phyloP scores from a whole-genome alignment of 2,113 vertebrate species.

The Himantopus leucocephalus region DNA sequence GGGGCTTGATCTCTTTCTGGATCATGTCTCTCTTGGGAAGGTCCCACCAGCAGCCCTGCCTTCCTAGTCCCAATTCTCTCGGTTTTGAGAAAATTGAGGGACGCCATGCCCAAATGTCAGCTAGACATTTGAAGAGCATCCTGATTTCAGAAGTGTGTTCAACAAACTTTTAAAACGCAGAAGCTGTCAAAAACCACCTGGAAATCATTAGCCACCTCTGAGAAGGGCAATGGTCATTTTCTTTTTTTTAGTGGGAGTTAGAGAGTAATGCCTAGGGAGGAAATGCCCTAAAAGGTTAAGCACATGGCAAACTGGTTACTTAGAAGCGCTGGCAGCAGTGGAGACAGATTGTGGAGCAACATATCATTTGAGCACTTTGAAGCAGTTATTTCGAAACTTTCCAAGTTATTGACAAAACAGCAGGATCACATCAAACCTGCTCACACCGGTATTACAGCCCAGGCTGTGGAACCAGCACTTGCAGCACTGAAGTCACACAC shows the following conservation, averaged over 20 bases:
- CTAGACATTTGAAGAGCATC: not conserved
- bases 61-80: not conserved
- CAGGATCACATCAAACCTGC: not conserved
- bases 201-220: not conserved
- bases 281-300: not conserved
- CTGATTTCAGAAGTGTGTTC: not conserved
- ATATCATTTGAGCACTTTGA: not conserved
- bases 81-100: not conserved
- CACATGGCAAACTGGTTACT: not conserved
- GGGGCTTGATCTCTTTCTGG: not conserved
- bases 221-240: not conserved
- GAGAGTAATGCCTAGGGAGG: not conserved
- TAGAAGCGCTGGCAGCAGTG: not conserved
- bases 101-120: not conserved
- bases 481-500: rapidly evolving
- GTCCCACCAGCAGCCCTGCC: not conserved
- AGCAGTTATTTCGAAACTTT: conserved; percentile 21
- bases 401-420: conserved; percentile 15
- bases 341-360: not conserved
- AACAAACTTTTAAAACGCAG: not conserved
- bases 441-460: not conserved
- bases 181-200: not conserved
- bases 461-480: not conserved
- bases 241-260: not conserved
- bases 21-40: not conserved